Conservation (phyloP, 2,888 invertebrate genomes). For the Enchytraeus crypticus region DNA sequence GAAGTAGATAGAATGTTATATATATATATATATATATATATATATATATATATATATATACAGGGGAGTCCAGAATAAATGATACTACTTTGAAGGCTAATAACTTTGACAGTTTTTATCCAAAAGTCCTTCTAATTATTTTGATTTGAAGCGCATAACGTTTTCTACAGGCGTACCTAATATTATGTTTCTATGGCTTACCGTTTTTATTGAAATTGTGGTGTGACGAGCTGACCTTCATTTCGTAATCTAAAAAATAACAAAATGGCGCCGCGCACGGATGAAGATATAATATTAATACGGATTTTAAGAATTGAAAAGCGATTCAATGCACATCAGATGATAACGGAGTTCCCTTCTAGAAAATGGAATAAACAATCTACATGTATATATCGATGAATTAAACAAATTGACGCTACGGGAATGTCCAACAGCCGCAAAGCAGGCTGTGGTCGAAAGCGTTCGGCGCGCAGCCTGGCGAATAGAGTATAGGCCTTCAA, state of each 20-base stretch:
- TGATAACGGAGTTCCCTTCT: too few relatives aligned
- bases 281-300: background rate
- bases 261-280: background rate
- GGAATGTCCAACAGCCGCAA: background rate
- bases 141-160: too few relatives aligned
- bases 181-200: background rate
- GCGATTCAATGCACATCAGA: background rate
- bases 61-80: too few relatives aligned
- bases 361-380: background rate
- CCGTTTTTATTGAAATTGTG: background rate
- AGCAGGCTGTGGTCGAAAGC: background rate
- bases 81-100: too few relatives aligned
- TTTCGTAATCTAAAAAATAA: background rate
- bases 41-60: too few relatives aligned
- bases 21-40: too few relatives aligned
- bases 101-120: too few relatives aligned
- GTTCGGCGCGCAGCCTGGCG: background rate
- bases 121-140: too few relatives aligned
- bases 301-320: background rate
- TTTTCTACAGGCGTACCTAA: background rate
- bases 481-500: too few relatives aligned
- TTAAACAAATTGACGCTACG: background rate
- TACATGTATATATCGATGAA: background rate
- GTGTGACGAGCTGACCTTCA: background rate
- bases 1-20: too few relatives aligned